phyloP scores from a whole-genome alignment of 2,113 vertebrate species.

The Pelmatolapia mariae region DNA sequence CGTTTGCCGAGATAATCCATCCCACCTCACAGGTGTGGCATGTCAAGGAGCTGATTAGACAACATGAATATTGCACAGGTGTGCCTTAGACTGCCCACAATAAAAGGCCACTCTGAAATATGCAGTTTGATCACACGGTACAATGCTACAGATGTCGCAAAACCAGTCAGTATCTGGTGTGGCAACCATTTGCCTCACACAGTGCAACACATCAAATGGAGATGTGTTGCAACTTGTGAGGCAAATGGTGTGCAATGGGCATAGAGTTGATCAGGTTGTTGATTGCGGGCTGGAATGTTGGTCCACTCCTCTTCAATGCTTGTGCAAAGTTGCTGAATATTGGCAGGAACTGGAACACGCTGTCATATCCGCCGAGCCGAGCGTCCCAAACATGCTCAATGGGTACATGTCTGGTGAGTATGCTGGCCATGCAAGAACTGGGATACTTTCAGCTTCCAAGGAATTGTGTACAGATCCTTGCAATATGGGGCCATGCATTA shows the following conservation, averaged over 20 bases:
- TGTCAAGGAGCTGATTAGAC: neutral
- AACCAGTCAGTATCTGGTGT: neutral
- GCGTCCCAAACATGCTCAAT: neutral
- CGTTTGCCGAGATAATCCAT: no score
- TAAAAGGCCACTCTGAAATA: rapidly evolving
- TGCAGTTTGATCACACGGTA: neutral
- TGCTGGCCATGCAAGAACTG: neutral
- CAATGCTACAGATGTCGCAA: neutral
- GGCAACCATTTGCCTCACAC: neutral
- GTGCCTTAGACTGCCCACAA: neutral
- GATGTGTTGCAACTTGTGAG: rapidly evolving
- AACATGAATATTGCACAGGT: neutral
- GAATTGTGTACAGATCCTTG: neutral
- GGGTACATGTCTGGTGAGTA: rapidly evolving
- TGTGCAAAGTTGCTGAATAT: neutral
- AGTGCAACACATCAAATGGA: neutral
- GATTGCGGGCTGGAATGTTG: neutral
- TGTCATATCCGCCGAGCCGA: neutral
- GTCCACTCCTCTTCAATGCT: rapidly evolving
- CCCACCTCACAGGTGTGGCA: no score
- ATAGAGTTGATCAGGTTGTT: neutral
- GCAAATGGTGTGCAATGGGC: neutral
- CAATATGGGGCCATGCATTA: neutral
- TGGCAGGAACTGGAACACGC: neutral
- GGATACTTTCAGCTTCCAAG: neutral